Evolutionary conservation across 2,888 invertebrate species (phyloP).

Genomic region (Calameuta idolon): DNA sequence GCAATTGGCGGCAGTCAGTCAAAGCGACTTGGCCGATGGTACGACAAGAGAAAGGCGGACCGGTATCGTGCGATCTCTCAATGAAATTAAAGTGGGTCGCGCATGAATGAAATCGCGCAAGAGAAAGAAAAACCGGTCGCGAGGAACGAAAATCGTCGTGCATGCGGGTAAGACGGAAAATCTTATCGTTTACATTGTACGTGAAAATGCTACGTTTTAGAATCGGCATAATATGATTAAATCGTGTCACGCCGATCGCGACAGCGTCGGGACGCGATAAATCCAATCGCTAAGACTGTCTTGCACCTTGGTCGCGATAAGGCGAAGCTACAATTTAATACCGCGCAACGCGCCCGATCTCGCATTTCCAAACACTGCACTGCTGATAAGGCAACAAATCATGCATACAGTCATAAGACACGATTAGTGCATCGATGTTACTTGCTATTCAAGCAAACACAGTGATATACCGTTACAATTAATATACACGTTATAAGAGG

Average conservation of each 20-base stretch:
- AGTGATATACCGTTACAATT: no score
- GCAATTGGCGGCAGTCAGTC: neutral
- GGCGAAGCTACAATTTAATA: conserved; percentile 3
- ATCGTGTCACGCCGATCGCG: conserved; percentile 1
- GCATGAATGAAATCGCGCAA: conserved; percentile 53
- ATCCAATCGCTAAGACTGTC: conserved; percentile 3
- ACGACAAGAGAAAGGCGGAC: conserved; percentile 6
- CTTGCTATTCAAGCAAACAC: no score
- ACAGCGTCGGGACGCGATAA: conserved; percentile 4
- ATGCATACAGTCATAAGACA: neutral
- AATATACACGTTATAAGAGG: no score
- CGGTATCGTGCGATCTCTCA: conserved; percentile 44
- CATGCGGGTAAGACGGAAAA: no score
- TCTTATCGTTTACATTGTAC: rapidly evolving
- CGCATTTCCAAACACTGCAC: conserved; percentile 36
- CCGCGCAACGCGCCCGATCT: conserved; percentile 23
- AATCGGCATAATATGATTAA: conserved; percentile 2
- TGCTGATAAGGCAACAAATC: conserved; percentile 35
- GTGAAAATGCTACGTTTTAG: neutral
- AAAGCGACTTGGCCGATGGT: neutral
- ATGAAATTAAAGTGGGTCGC: conserved; percentile 60
- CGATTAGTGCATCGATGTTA: no score
- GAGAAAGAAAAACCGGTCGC: neutral
- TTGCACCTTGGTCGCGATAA: neutral
- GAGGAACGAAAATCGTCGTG: neutral